Base-by-base conservation (phyloP, 2,113 vertebrate genomes). In the Desmodus rotundus region DNA sequence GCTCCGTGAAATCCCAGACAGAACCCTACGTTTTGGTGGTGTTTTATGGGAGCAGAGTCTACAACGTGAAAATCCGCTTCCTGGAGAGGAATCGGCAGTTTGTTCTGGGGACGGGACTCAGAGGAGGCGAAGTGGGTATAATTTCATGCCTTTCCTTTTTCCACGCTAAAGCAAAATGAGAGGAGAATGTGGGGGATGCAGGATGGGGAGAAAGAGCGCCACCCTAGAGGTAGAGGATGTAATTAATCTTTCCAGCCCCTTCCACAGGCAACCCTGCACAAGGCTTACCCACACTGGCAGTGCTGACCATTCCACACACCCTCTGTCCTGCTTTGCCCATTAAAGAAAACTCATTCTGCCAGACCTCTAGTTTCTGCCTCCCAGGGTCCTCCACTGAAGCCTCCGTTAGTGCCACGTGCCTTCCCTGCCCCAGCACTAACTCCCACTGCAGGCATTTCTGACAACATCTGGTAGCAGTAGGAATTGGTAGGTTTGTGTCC, bases 1-100 rank as follows among this genome's bases (percentile, higher is more conserved):
- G 98, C 89, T 99, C 99, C 58, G 97, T 94, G 47, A 99, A 97
- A 97, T 98, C 98, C 92, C 97, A 73, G 31, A 77, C 98, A 4
- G 99, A 99, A n/a, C 99, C 99, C 0, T 98, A 99, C 0, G 99
- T 99, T 31, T 90, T 99, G 98, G 98, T 98, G 4, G 98, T 99
- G 93, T 99, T 99, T 93, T 98, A 99, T 0, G 95, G 98, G 83
- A 99, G 98, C 96, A 99, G 98, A 95, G 99, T 99, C n/a, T 99
- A 99, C 97, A 99, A 99, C 17, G 98, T 99, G 36, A 99, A 99
- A 97, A 99, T 99, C 67, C 99, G 99, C 65, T 99, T 99, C 96
- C 98, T 99, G 16, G 98, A 98, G 70, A 96, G 96, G 5, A 98
- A 52, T 72, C 92, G 96, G 72, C 99, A 99, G 92, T 99, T 99